Percentiles rank a stretch among this genome's conserved stretches.
Conservation (phyloP, 2,888 invertebrate genomes). For the Villa cingulata region DNA sequence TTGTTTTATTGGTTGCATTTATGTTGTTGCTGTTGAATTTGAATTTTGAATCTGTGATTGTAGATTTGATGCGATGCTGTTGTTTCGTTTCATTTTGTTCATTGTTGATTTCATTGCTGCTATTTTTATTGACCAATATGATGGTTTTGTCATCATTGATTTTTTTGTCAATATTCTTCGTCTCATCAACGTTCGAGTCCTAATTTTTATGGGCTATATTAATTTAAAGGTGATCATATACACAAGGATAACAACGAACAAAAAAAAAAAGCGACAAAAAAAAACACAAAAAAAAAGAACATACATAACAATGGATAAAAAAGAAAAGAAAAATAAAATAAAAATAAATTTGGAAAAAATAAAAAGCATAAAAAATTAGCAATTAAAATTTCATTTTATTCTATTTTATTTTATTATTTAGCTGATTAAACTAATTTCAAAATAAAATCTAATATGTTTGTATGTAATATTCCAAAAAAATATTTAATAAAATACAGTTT, state of each 20-base stretch:
- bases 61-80: too few species aligned
- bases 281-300: neutral
- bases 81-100: constrained; percentile 34
- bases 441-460: too few species aligned
- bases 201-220: constrained; percentile 24
- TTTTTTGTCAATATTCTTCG: constrained; percentile 32
- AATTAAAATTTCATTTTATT: too few species aligned
- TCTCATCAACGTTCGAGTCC: constrained; percentile 24
- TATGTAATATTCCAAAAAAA: too few species aligned
- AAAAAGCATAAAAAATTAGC: too few species aligned
- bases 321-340: neutral
- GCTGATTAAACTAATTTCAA: too few species aligned
- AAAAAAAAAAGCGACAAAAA: neutral
- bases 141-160: constrained; percentile 19
- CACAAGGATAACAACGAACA: neutral
- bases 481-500: too few species aligned
- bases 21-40: constrained; percentile 2
- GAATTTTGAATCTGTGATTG: too few species aligned
- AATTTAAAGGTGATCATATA: constrained; percentile 13
- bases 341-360: too few species aligned
- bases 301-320: too few species aligned
- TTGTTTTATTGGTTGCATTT: too few species aligned
- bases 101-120: constrained; percentile 39
- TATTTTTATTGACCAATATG: constrained; percentile 29
- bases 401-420: too few species aligned